A percentile compares a stretch with the other conserved stretches of the same genome.
Evolutionary conservation across 1,140 invertebrate genomes (phyloP).

Genomic region (Leptopilina clavipes): DNA sequence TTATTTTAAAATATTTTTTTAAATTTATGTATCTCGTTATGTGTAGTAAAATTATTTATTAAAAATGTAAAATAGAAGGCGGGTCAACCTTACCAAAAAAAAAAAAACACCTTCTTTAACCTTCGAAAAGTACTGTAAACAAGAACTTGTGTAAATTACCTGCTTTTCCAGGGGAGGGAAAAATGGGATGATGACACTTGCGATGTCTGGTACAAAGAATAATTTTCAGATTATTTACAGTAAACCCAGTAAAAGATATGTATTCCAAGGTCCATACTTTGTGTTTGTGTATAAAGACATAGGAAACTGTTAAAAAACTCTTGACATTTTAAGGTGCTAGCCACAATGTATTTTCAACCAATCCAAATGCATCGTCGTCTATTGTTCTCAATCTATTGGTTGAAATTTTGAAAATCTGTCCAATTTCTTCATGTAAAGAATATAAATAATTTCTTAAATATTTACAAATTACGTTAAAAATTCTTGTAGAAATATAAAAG

Average conservation of each 20-base stretch:
- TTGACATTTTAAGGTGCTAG: background rate
- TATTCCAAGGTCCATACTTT: background rate
- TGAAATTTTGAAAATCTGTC: background rate
- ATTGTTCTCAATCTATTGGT: background rate
- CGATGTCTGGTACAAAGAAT: background rate
- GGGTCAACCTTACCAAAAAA: slow-evolving; percentile 3
- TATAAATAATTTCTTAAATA: background rate
- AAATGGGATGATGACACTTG: background rate
- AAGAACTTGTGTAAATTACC: background rate
- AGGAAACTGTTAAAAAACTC: slow-evolving; percentile 8
- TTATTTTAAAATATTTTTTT: background rate
- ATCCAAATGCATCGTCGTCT: background rate
- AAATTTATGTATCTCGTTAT: background rate
- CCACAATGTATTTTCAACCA: background rate
- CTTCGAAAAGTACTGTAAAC: background rate
- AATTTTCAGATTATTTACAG: background rate
- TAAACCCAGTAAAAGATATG: background rate
- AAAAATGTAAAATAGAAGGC: background rate
- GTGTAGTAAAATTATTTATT: background rate
- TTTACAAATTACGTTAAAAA: background rate
- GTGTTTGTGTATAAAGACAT: slow-evolving; percentile 7
- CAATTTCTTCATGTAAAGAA: background rate
- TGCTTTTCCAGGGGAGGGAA: background rate
- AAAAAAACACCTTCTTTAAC: background rate
- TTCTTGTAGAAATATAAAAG: background rate